phyloP scores from a whole-genome alignment of 2,888 invertebrate species.

The Pycnomerus fuliginosus region DNA sequence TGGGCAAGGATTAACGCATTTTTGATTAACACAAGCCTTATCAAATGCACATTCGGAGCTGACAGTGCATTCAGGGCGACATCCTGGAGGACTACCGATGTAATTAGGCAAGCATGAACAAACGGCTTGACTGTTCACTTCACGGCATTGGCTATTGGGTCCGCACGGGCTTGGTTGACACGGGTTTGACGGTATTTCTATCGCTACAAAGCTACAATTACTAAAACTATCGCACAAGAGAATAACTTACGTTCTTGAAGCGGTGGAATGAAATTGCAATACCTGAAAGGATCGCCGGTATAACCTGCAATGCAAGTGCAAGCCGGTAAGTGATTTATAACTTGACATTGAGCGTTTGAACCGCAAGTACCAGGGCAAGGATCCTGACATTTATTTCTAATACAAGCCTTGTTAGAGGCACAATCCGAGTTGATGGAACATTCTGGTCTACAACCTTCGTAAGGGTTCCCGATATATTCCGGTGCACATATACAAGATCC shows the following conservation, averaged over 20 bases:
- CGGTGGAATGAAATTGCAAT: slow-evolving; percentile 45
- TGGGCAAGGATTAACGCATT: slow-evolving; percentile 72
- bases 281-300: slow-evolving; percentile 67
- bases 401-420: slow-evolving; percentile 63
- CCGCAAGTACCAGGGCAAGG: slow-evolving; percentile 72
- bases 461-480: slow-evolving; percentile 68
- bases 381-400: slow-evolving; percentile 66
- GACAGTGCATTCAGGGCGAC: slow-evolving; percentile 70
- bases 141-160: slow-evolving; percentile 69
- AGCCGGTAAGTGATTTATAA: slow-evolving; percentile 65
- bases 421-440: slow-evolving; percentile 67
- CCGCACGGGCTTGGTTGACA: slow-evolving; percentile 74
- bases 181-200: slow-evolving; percentile 55
- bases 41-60: slow-evolving; percentile 69
- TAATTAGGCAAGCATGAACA: slow-evolving; percentile 69
- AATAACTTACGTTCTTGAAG: slow-evolving; percentile 53
- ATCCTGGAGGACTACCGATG: slow-evolving; percentile 66
- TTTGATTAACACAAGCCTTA: slow-evolving; percentile 70
- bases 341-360: slow-evolving; percentile 65
- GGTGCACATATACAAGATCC: slow-evolving; percentile 66
- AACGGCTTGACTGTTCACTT: slow-evolving; percentile 57
- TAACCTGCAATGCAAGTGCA: slow-evolving; percentile 64
- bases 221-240: background rate
- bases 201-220: slow-evolving; percentile 1
- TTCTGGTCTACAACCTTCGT: slow-evolving; percentile 71